Base-by-base conservation (phyloP, 2,113 vertebrate species). In the Paracanthobrama guichenoti region DNA sequence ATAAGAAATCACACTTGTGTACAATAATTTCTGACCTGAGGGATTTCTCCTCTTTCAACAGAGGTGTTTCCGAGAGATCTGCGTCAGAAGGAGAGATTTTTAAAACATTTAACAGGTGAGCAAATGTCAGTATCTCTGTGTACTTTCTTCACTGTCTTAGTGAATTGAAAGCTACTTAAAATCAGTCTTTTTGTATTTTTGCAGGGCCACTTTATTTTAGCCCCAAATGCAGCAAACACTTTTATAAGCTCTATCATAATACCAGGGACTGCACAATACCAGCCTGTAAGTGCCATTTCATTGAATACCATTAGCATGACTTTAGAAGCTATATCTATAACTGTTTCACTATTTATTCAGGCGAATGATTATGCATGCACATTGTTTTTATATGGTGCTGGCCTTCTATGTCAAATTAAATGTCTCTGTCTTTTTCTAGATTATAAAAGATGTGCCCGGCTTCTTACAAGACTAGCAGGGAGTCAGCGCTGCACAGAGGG, bases 51-150 rank as follows among this genome's bases (percentile, higher is more conserved):
- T 6, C 3, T 28, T 86, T 81, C 44, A 18, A 50, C 93, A 98
- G 97, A 96, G 87, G 93, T 95, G 84, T 94, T 96, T 80, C 94
- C 94, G 81, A 94, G 95, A 93, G 97, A 98, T 88, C 92, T 96
- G 35, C 93, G 94, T 71, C 94, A 96, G 93, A 99, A 98, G 91
- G 96, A 97, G 77, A 97, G 95, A 88, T 96, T 97, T 88, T 89
- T 99, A 90, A 96, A 93, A 89, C 96, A 97, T 88, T 95, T 99
- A 89, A 98, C 97, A 93, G 97, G 97, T 98, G 87, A 50, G 90
- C 81, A 26, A 10, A 4, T 55, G 28, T 60, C 10, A 55, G 12
- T 55, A 46, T 60, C 24, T 75, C 28, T 9, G 28, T 57, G 18
- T 66, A 35, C 16, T 24, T 31, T 28, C 28, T 18, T 50, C 42